Percentiles rank a stretch among this genome's conserved stretches.
These are phyloP conservation scores for Porites evermanni DNA, from an alignment of 92 coral and sea anemone species.

Conservation along the genomic window DNA sequence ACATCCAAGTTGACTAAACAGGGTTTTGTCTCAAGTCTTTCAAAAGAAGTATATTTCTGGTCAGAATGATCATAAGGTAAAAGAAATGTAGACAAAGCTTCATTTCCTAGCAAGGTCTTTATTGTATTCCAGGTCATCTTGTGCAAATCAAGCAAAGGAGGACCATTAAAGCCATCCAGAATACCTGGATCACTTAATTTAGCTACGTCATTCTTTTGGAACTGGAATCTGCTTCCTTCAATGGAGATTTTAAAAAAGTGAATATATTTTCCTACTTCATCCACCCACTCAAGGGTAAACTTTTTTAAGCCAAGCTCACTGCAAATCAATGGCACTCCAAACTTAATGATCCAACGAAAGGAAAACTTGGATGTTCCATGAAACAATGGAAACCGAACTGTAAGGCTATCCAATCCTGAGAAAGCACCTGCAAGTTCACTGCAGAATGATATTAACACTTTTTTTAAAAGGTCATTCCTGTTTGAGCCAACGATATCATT, in stretches of 20 bases:
- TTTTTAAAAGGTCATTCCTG: neutral
- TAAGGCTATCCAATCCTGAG: slow-evolving; percentile 30
- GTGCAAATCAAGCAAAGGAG: neutral
- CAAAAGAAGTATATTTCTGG: neutral
- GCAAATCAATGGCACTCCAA: slow-evolving; percentile 35
- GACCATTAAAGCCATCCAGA: neutral
- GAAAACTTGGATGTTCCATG: neutral
- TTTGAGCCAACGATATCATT: no score
- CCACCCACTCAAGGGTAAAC: slow-evolving; percentile 31
- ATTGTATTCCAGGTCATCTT: neutral
- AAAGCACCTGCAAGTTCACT: slow-evolving; percentile 9
- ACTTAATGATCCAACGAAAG: neutral
- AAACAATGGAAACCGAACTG: slow-evolving; percentile 7
- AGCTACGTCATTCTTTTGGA: neutral
- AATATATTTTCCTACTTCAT: neutral
- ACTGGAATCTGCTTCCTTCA: slow-evolving; percentile 17
- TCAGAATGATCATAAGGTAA: neutral
- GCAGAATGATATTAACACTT: neutral
- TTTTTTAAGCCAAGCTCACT: slow-evolving; percentile 1
- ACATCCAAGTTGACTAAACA: slow-evolving; percentile 17
- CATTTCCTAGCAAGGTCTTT: neutral
- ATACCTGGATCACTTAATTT: neutral
- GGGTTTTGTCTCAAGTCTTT: neutral
- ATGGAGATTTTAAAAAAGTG: slow-evolving; percentile 1
- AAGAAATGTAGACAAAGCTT: neutral